Percentiles rank a stretch among this genome's conserved stretches.
These are phyloP conservation scores for Branchinecta lynchi DNA, from an alignment of 1,140 invertebrate genomes.

Conservation along the genomic window DNA sequence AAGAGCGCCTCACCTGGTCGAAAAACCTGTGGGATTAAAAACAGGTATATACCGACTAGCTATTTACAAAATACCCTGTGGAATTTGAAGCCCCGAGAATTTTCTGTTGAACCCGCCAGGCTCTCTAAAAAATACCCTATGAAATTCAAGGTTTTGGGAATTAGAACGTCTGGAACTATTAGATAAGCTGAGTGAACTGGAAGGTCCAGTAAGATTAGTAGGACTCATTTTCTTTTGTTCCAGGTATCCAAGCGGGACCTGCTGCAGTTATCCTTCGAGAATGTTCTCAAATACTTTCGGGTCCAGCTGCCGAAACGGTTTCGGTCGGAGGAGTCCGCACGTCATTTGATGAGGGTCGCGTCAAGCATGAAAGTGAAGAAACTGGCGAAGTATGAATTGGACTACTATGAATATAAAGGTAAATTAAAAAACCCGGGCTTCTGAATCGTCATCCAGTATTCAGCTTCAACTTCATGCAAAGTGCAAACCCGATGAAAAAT, in stretches of 20 bases:
- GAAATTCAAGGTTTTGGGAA: too few species aligned
- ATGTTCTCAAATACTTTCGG: slow-evolving; percentile 74
- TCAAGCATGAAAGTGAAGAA: slow-evolving; percentile 84
- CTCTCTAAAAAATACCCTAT: too few species aligned
- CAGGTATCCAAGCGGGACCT: slow-evolving; percentile 77
- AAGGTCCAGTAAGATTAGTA: background rate
- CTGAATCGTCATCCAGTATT: too few species aligned
- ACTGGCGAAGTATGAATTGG: slow-evolving; percentile 87
- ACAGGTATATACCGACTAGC: too few species aligned
- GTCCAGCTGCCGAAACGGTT: slow-evolving; percentile 93
- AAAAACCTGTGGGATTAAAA: too few species aligned
- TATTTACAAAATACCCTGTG: too few species aligned
- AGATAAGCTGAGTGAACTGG: slow-evolving; percentile 3
- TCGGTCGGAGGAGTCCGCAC: slow-evolving; percentile 70
- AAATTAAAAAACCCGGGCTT: slow-evolving; percentile 22
- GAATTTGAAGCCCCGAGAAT: too few species aligned
- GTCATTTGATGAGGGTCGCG: slow-evolving; percentile 72
- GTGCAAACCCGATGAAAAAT: too few species aligned
- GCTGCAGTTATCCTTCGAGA: slow-evolving; percentile 91
- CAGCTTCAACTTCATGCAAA: too few species aligned
- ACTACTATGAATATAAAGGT: slow-evolving; percentile 70
- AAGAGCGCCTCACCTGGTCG: too few species aligned
- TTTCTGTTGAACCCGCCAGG: too few species aligned
- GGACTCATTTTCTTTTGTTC: slow-evolving; percentile 25
- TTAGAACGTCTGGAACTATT: too few species aligned